Evolutionary conservation across 2,888 invertebrate genomes (phyloP).

Genomic region (Volucella inflata): DNA sequence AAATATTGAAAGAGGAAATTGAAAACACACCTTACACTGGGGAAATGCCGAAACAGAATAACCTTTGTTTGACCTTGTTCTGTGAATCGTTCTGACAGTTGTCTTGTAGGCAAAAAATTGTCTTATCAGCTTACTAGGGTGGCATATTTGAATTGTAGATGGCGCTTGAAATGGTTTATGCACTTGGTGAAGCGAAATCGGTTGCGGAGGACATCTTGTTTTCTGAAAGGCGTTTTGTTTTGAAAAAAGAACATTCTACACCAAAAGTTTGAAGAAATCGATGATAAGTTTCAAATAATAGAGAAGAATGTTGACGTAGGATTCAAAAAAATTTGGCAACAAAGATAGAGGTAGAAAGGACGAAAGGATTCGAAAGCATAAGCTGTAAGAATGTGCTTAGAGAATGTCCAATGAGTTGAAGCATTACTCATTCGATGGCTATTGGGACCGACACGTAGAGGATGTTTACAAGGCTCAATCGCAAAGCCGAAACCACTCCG

Average conservation of each 20-base stretch:
- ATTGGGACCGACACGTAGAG: too few relatives aligned
- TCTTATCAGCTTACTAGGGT: slow-evolving; percentile 32
- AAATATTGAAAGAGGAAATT: slow-evolving; percentile 25
- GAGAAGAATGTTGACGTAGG: too few relatives aligned
- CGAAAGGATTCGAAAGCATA: neutral
- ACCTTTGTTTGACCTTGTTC: slow-evolving; percentile 74
- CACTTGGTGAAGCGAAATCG: neutral
- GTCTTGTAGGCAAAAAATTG: neutral
- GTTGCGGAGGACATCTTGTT: slow-evolving; percentile 26
- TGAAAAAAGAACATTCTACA: neutral
- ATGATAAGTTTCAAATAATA: neutral
- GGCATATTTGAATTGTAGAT: neutral
- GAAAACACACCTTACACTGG: slow-evolving; percentile 62
- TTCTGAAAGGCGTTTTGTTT: neutral
- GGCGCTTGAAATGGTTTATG: slow-evolving; percentile 23
- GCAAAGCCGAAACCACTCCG: too few relatives aligned
- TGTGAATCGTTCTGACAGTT: slow-evolving; percentile 57
- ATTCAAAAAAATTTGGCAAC: too few relatives aligned
- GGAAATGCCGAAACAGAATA: slow-evolving; percentile 72
- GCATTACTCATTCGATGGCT: too few relatives aligned
- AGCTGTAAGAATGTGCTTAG: neutral
- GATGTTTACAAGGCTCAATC: too few relatives aligned
- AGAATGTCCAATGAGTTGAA: too few relatives aligned
- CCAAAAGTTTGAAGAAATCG: too few relatives aligned
- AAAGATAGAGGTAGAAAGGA: too few relatives aligned